Percentiles rank a stretch among this genome's conserved stretches.
phyloP scores from a whole-genome alignment of 2,888 invertebrate genomes.

The Epinotia nisella region DNA sequence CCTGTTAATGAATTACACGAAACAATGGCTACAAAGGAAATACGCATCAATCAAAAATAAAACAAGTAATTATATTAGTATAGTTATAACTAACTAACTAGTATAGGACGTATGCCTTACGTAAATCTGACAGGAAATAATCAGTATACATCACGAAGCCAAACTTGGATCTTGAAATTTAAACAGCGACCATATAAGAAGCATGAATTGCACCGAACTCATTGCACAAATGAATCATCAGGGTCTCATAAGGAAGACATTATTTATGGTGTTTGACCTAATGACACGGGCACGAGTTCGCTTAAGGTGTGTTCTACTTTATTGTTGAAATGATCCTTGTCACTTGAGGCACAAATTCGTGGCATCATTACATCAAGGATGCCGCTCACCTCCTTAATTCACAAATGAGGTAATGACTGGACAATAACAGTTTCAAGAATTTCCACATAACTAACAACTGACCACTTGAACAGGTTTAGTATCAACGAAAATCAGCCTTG shows the following conservation, averaged over 20 bases:
- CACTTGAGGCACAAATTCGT: slow-evolving; percentile 26
- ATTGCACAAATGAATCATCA: slow-evolving; percentile 39
- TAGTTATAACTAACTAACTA: too few species aligned
- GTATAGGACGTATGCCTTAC: slow-evolving; percentile 1
- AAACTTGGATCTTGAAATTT: slow-evolving; percentile 21
- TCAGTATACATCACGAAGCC: slow-evolving; percentile 6
- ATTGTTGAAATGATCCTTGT: slow-evolving; percentile 4
- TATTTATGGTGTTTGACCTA: slow-evolving; percentile 41
- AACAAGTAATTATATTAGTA: not conserved
- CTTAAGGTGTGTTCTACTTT: slow-evolving; percentile 38
- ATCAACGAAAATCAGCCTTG: slow-evolving; percentile 67
- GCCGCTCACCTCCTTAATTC: slow-evolving; percentile 51
- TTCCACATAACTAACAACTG: slow-evolving; percentile 55
- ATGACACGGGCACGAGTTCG: slow-evolving; percentile 37
- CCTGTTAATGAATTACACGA: slow-evolving; percentile 20
- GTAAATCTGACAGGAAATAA: slow-evolving; percentile 16
- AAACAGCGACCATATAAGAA: slow-evolving; percentile 25
- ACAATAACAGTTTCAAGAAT: slow-evolving; percentile 55
- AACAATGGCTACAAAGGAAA: slow-evolving; percentile 22
- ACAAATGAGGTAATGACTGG: slow-evolving; percentile 58
- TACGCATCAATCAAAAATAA: slow-evolving; percentile 20
- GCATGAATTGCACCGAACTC: slow-evolving; percentile 27
- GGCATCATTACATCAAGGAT: slow-evolving; percentile 46
- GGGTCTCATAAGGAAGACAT: slow-evolving; percentile 32
- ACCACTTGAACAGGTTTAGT: slow-evolving; percentile 63